Evolutionary conservation across 2,888 invertebrate genomes (phyloP), one percentile per base, ranked within the genome.

Genomic region (Sminthurides aquaticus): DNA sequence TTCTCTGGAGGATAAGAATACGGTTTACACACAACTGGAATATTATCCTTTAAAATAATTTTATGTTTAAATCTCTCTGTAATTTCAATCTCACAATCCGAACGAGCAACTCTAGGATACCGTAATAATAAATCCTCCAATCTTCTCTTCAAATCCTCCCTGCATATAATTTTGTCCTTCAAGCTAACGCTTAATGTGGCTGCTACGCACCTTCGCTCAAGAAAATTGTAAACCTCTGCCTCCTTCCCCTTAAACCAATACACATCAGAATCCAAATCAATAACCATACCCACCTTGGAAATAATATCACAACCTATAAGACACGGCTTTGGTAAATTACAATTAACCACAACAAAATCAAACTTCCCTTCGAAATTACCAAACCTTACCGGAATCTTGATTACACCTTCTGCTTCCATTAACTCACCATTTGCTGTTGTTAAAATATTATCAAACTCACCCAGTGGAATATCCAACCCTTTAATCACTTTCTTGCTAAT

Each of bases 1-100:
- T 55, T 48, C 8, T 2, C 20, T 0, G 63, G 63, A 3, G 66
- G 61, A 15, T 43, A 55, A 29, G 8, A 11, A 34, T 34, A 34
- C 5, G 43, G 43, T 34, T 34, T 34, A 34, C 43, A 34, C 15
- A 34, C 43, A 34, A 34, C 15, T 34, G 43, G 43, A 34, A 11
- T 34, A 34, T 15, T 5, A 34, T 34, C 43, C 3, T 8, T 5
- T 5, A 22, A 52, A 52, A 22, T 20, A 5, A 52, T 20, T 52
- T 18, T 52, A 22, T 18, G 22, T 20, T 52, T 8, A n/a, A 52
- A 52, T 3, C 20, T 11, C n/a, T 34, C 29, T 1, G 62, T 43
- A 15, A 29, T 25, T 8, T 55, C 62, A 15, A 54, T 52, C 34
- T 29, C 55, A 1, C 34, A 24, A 22, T 61, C 52, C 8, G 29